Evolutionary conservation across 2,113 vertebrate species (phyloP), one percentile per base, ranked within the genome.

Genomic region (Hemiscyllium ocellatum): DNA sequence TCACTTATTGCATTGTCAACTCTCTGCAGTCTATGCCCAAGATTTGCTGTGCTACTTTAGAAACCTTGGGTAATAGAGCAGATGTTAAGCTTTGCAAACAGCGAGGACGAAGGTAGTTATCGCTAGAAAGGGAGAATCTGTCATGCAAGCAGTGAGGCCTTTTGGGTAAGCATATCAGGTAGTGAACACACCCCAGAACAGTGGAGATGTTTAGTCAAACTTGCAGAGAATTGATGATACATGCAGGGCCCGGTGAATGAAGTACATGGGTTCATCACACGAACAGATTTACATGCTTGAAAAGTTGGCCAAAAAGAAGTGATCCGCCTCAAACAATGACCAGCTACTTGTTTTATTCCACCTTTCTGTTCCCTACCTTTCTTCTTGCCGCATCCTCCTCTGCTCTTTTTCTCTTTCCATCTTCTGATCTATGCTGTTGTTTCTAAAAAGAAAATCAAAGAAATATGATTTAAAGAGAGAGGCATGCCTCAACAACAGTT

Each of bases 311-410:
- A n/a, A 66, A 56, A 52, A 29, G 20, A 20, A 19, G n/a, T 37
- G 29, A 61, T 37, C 17, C n/a, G n/a, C 37, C 33, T 37, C 29
- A 91, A 37, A 3, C n/a, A 93, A 37, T 1, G 56, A 61, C 6
- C 56, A 61, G 1, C 56, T 12, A 61, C 56, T 7, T 61, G 56
- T 61, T 61, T 61, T 61, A 19, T 20, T 13, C 15, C 0, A 17
- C 42, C 37, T 68, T 96, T 68, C 70, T 26, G 70, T 94, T 95
- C 56, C 97, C 97, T 96, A 99, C 99, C 99, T 98, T 95, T 99
- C 98, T 29, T 99, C 98, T 96, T 99, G 99, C 95, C 98, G 98
- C 47, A 97, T 96, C 90, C 97, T 97, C 65, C 97, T 97, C 96
- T 98, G 98, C 52, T 98, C 97, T 2, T 96, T 96, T 87, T 98